phyloP scores from a whole-genome alignment of 2,888 invertebrate genomes.

The Caenorhabditis becei region DNA sequence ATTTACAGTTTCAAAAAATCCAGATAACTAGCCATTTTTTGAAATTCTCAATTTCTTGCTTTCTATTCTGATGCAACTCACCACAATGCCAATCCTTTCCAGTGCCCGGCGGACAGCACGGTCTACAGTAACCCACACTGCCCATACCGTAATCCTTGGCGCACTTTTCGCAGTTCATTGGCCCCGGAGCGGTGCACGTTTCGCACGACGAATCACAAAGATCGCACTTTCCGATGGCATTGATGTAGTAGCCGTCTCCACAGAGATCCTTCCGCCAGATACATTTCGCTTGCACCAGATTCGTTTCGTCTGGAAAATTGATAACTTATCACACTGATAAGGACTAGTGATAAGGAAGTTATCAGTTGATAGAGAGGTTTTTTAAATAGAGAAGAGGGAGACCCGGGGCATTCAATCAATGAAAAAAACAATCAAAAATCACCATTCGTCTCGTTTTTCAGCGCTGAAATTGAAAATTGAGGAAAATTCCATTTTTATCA shows the following conservation, averaged over 20 bases:
- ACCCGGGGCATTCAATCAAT: background rate
- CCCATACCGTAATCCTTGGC: conserved; percentile 76
- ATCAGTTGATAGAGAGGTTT: background rate
- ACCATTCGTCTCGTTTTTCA: conserved; percentile 2
- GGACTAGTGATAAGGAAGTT: background rate
- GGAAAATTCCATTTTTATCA: background rate
- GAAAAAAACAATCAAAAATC: background rate
- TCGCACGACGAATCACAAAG: conserved; percentile 78
- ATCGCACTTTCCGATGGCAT: conserved; percentile 72
- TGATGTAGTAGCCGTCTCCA: conserved; percentile 77
- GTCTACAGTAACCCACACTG: conserved; percentile 78
- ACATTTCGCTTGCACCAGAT: conserved; percentile 79
- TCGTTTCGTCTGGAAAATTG: conserved; percentile 72
- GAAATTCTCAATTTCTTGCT: background rate
- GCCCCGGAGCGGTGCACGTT: conserved; percentile 77
- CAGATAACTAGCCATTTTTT: too few relatives aligned
- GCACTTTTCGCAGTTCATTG: conserved; percentile 78
- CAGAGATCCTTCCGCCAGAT: conserved; percentile 77
- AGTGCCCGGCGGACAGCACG: conserved; percentile 73
- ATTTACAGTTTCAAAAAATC: too few relatives aligned
- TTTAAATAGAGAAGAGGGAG: background rate
- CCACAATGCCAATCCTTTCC: conserved; percentile 68
- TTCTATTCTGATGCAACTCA: conserved; percentile 23
- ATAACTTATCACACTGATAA: background rate
- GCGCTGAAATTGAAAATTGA: background rate